Evolutionary conservation across 2,797 vertebrate species (phyloP), one percentile per base, ranked within the genome.

Genomic region (Clarias platycephalus): DNA sequence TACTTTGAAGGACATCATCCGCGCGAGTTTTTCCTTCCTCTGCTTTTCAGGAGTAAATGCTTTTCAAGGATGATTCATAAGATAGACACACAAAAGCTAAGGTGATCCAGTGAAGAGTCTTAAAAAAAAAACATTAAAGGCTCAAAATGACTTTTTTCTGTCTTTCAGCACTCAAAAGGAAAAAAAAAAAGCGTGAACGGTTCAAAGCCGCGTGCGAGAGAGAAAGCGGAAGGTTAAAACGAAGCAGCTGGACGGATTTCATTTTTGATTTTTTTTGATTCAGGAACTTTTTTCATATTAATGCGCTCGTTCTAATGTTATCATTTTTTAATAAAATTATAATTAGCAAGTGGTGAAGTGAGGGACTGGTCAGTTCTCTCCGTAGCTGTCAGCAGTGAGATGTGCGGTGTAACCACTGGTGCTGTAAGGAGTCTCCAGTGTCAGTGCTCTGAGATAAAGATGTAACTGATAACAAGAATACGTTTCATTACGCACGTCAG

Each of bases 1-100:
- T 78, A 40, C 57, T 40, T 40, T 60, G 74, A 84, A 84, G 74
- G 83, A 78, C 83, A 68, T 37, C 57, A n/a, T 31, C 57, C 34
- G 4, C 58, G 4, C 3, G 4, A 8, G 16, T 22, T 22, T 0
- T 5, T 12, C 18, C 55, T 31, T 20, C 26, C 13, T 0, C 1
- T 12, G 18, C 63, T 79, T 79, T 84, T 70, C 34, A 70, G 68
- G n/a, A 28, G 71, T 58, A 64, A 66, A 83, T 74, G 72, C 71
- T 64, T 76, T 64, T 64, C 26, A 84, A 49, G 37, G 40, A 70
- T 60, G 75, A 71, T 79, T 79, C 26, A 70, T 44, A 31, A 62
- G 57, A 84, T 49, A 49, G 55, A 40, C 31, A 34, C 34, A 68
- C 53, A 8, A 71, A 70, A 28, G 34, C 72, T 20, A n/a, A 77